These are phyloP conservation scores for Okamejei kenojei DNA, from an alignment of 2,797 vertebrate species.

Conservation along the genomic window DNA sequence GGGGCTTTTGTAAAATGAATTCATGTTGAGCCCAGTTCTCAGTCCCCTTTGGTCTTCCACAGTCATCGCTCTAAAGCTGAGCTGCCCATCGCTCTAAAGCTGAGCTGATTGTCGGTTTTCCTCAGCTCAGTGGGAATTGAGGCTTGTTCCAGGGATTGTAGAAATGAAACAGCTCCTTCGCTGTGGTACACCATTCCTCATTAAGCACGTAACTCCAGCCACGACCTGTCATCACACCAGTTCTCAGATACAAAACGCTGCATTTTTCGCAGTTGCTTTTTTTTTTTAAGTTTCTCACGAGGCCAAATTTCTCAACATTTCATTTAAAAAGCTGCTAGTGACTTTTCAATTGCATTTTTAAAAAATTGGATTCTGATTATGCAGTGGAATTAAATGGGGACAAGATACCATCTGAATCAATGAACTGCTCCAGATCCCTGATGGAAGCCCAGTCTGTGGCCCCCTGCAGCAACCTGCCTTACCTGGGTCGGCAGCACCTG, in stretches of 20 bases:
- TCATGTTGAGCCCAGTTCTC: background rate
- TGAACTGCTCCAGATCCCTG: no score
- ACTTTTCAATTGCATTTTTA: background rate
- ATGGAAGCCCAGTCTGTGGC: background rate
- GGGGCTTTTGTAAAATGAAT: background rate
- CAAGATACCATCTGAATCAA: background rate
- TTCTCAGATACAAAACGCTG: background rate
- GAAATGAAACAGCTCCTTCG: background rate
- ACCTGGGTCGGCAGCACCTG: background rate
- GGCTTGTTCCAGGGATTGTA: background rate
- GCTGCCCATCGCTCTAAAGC: background rate
- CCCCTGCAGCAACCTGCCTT: background rate
- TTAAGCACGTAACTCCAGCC: background rate
- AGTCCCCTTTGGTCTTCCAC: background rate
- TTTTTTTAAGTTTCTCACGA: background rate
- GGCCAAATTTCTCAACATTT: background rate
- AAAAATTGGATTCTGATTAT: background rate
- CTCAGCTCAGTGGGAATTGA: background rate
- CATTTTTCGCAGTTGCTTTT: no score
- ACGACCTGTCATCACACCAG: background rate
- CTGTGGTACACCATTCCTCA: background rate
- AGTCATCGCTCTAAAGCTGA: background rate
- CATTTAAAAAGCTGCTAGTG: background rate
- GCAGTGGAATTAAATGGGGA: background rate
- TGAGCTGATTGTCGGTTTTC: background rate